Evolutionary conservation across 1,140 invertebrate genomes (phyloP), one percentile per base, ranked within the genome.

Genomic region (Tetragonula clypearis): DNA sequence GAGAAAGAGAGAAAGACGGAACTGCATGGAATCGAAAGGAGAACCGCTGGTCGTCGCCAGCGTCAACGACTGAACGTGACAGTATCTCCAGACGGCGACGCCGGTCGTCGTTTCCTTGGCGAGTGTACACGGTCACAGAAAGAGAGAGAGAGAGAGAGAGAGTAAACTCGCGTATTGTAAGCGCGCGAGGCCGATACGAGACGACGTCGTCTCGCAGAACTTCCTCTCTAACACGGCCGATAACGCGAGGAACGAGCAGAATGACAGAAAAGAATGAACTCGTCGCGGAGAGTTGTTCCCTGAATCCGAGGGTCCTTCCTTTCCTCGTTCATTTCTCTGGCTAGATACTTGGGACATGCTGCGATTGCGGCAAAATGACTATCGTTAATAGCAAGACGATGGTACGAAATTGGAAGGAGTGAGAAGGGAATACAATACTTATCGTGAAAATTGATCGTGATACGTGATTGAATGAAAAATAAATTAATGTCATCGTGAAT

Each of bases 31-130:
- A 79, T 74, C 68, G 60, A 55, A 78, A 79, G 69, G 76, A 58
- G 74, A 72, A 60, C 41, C 76, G 83, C 60, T n/a, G 55, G 79
- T 8, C 79, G 79, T 56, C 87, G 90, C 15, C 49, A 56, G 41
- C 35, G 53, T 21, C 66, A 91, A 87, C 90, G 92, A 88, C 91
- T 92, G 91, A 90, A 92, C 90, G 90, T 94, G 93, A 94, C 94
- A 93, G 91, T 93, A 93, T 93, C 93, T 93, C 88, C 55, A 86
- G 85, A 89, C 87, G 71, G 49, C 87, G 88, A 90, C 88, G 88
- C 87, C 87, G 87, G 84, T 86, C 84, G 84, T 82, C 79, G 78
- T 69, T 62, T 41, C 74, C 74, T 35, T 49, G 21, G 23, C 69
- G 35, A 72, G 19, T 41, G n/a, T 1, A 30, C 85, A 68, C 65